Evolutionary conservation across 2,888 invertebrate genomes (phyloP).

Genomic region (Polymixis lichenea): DNA sequence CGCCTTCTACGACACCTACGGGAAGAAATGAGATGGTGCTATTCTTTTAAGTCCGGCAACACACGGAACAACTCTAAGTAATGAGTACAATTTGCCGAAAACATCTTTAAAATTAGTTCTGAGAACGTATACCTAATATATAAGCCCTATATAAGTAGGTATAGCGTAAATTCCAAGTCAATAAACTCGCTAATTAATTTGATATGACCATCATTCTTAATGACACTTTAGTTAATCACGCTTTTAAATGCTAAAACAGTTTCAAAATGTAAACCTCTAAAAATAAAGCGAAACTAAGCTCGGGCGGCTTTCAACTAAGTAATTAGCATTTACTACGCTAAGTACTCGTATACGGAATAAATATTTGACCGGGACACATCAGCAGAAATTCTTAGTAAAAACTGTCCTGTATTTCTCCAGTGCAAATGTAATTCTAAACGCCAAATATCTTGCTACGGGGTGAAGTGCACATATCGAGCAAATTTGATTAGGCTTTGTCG

Average conservation of each 20-base stretch:
- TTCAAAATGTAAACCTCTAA: constrained; percentile 7
- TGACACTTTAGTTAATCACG: constrained; percentile 16
- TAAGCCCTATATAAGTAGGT: neutral
- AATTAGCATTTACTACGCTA: constrained; percentile 33
- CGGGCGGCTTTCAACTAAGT: constrained; percentile 20
- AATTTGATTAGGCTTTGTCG: constrained; percentile 66
- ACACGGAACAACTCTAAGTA: too few relatives aligned
- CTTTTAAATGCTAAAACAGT: constrained; percentile 23
- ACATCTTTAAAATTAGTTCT: neutral
- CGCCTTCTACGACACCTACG: too few relatives aligned
- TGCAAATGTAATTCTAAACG: constrained; percentile 64
- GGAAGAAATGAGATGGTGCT: too few relatives aligned
- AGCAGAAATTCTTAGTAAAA: constrained; percentile 35
- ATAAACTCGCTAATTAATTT: constrained; percentile 9
- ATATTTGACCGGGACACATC: constrained; percentile 5
- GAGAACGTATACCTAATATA: neutral
- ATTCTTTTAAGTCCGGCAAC: too few relatives aligned
- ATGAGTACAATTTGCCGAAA: neutral
- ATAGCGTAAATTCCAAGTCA: neutral
- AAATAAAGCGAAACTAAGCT: constrained; percentile 19
- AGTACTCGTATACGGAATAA: constrained; percentile 23
- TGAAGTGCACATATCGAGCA: constrained; percentile 61
- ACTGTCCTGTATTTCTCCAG: constrained; percentile 42
- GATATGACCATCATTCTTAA: constrained; percentile 5
- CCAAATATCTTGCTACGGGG: constrained; percentile 60